Base-by-base conservation (phyloP, 2,797 vertebrate species). In the Crax fasciolata region DNA sequence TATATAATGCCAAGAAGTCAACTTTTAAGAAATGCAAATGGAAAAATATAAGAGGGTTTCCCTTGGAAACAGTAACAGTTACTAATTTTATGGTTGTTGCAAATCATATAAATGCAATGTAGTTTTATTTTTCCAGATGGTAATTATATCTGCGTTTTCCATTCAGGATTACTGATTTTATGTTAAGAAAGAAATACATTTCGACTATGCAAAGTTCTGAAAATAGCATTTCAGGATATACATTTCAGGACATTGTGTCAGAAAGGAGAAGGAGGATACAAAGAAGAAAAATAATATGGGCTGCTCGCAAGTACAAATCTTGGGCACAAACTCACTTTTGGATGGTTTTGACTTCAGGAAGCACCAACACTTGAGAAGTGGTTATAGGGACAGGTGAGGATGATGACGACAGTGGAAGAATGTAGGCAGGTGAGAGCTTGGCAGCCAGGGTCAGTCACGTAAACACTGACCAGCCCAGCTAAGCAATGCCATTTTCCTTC, bases 371-470 rank as follows among this genome's bases (percentile, higher is more conserved):
- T n/a, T 44, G 54, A 78, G 32, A 55, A 6, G 3, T 1, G 7
- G 20, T 68, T 88, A 17, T 39, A 73, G 57, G 30, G 32, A 65
- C 20, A 87, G 30, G 23, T 39, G 27, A 86, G 10, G 43, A 72
- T 1, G 2, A 35, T 0, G 2, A 73, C 2, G 18, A 55, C 7
- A 20, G 44, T 55, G 32, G 92, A 49, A 78, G 18, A 18, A 30
- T 9, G 20, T 20, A 75, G 14, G 1, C 15, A 4, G 7, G 0
- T 46, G 70, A 30, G 11, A 73, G 55, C 35, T 35, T 0, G 0
- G 25, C 17, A 4, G 3, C 30, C 3, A 3, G 11, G 9, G 55
- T 75, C 82, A 81, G 58, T 61, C 67, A 70, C 13, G 68, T 51
- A 57, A 54, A 43, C 54, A 72, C 18, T 78, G 66, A 41, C 54